Conservation (phyloP, 2,888 invertebrate species). For the Osmoderma eremita region DNA sequence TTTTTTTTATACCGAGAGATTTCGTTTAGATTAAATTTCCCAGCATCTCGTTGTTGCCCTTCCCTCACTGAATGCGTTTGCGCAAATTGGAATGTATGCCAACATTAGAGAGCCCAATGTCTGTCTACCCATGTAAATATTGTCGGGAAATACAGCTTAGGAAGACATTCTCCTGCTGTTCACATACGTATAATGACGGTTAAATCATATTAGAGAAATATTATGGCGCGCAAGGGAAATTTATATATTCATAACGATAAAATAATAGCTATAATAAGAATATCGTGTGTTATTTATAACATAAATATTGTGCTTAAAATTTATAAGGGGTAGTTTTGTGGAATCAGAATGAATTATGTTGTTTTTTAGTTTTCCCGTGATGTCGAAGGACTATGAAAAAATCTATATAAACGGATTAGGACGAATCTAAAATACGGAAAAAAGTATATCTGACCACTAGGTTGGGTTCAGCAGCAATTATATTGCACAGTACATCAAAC, state of each 20-base stretch:
- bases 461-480: no score
- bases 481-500: no score
- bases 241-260: conserved; percentile 13
- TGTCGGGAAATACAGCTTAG: conserved; percentile 24
- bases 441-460: no score
- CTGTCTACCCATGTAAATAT: conserved; percentile 28
- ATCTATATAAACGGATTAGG: no score
- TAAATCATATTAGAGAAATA: conserved; percentile 13
- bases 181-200: conserved; percentile 1
- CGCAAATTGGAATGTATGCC: conserved; percentile 36
- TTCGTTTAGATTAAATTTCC: conserved; percentile 36
- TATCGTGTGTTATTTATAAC: no score
- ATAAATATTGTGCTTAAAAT: no score
- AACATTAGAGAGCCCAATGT: conserved; percentile 18
- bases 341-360: no score
- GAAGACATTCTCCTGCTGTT: conserved; percentile 18
- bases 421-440: no score
- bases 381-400: no score
- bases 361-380: no score
- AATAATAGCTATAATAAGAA: conserved; percentile 4
- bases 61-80: conserved; percentile 25
- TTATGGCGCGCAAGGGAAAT: conserved; percentile 4
- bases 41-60: conserved; percentile 26
- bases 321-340: no score
- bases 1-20: conserved; percentile 24